A percentile compares a stretch with the other conserved stretches of the same genome.
Conservation (phyloP, 1,140 invertebrate species). For the Pomacea maculata region DNA sequence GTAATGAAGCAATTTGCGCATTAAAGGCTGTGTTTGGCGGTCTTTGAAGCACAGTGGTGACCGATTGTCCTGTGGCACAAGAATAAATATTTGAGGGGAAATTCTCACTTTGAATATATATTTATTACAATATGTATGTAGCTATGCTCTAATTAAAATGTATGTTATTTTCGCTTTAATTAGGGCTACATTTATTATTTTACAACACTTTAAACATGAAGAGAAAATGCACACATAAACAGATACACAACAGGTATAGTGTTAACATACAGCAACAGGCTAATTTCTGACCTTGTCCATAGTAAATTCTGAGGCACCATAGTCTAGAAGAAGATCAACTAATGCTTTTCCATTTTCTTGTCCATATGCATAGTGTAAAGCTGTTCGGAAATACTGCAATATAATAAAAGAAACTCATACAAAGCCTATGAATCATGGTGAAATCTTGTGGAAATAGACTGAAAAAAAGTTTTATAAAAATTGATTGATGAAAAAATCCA, state of each 20-base stretch:
- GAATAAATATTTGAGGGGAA: not conserved
- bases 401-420: not conserved
- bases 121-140: too few relatives aligned
- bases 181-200: too few relatives aligned
- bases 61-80: slow-evolving; percentile 43
- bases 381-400: slow-evolving; percentile 49
- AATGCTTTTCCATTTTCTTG: slow-evolving; percentile 38
- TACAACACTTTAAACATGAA: too few relatives aligned
- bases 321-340: slow-evolving; percentile 42
- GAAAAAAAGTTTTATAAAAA: too few relatives aligned
- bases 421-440: not conserved
- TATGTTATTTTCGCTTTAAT: too few relatives aligned
- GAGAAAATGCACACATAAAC: not conserved
- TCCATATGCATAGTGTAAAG: slow-evolving; percentile 48
- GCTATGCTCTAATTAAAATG: too few relatives aligned
- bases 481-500: too few relatives aligned
- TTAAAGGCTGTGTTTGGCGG: slow-evolving; percentile 35
- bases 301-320: slow-evolving; percentile 50
- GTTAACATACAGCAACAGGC: not conserved
- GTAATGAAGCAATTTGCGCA: slow-evolving; percentile 42
- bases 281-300: slow-evolving; percentile 47
- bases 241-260: not conserved
- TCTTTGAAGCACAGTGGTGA: slow-evolving; percentile 52
- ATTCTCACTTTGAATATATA: too few relatives aligned
- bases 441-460: not conserved